Evolutionary conservation across 2,113 vertebrate genomes (phyloP), one percentile per base, ranked within the genome.

Genomic region (Poecile atricapillus): DNA sequence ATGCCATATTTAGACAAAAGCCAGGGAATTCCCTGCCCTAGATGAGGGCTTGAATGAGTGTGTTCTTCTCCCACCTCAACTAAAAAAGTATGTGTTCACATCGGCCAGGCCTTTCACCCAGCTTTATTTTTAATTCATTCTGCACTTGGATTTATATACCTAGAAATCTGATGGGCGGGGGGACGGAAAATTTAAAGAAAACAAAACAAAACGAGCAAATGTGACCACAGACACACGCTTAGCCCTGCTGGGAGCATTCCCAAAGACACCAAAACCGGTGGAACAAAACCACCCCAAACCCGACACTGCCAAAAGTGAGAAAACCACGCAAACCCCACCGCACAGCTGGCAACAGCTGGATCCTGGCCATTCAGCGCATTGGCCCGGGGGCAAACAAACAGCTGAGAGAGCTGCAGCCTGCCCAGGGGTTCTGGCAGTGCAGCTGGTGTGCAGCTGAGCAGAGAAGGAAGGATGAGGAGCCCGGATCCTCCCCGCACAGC

Each of bases 1-100:
- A 65, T 88, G 95, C 98, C 98, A 97, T 98, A 98, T 98, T 98
- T 97, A 97, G 98, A 96, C 97, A 98, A 98, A 97, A 98, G 97
- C 96, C 13, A 94, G 81, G 98, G 98, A 97, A 97, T 97, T 97
- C 98, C 98, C 97, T 97, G 79, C 50, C 93, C 83, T 22, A 4
- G 35, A 70, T 14, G 56, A 46, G 37, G 79, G 65, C 43, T 59
- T 93, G 92, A 93, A 96, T 71, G 80, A 96, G 69, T 0, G 6
- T 13, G 19, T 23, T 52, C 59, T 83, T 91, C 76, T 84, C 63
- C 77, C 81, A 93, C 77, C 91, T 92, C 69, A 33, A 22, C 88
- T 79, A 11, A 73, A 92, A 94, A 63, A 33, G 19, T 17, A 35
- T 33, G 77, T 58, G 81, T 20, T 68, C 69, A 44, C 55, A 55